These are phyloP conservation scores for Poecilus cupreus DNA, from an alignment of 2,888 invertebrate species.

Conservation along the genomic window DNA sequence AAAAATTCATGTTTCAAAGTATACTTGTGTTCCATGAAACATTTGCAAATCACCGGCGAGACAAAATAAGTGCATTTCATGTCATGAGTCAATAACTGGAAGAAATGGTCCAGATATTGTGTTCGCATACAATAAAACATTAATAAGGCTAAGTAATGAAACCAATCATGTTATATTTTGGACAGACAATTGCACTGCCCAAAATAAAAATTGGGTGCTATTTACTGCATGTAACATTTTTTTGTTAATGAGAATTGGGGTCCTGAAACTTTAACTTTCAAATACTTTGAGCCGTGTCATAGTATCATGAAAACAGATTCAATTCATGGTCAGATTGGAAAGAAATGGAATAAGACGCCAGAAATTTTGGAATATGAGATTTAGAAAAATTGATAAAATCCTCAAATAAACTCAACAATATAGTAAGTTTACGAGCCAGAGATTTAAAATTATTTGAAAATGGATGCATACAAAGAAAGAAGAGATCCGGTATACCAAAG, in stretches of 20 bases:
- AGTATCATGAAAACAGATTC: constrained; percentile 60
- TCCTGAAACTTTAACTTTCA: constrained; percentile 58
- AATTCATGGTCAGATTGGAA: constrained; percentile 60
- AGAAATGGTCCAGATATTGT: constrained; percentile 60
- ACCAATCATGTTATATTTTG: constrained; percentile 56
- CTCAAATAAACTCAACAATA: no score
- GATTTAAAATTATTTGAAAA: no score
- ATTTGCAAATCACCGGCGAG: constrained; percentile 48
- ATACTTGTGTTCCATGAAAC: constrained; percentile 60
- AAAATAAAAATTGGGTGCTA: constrained; percentile 43
- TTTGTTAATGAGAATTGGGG: constrained; percentile 46
- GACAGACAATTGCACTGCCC: constrained; percentile 40
- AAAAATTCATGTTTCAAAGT: constrained; percentile 59
- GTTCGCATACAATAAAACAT: constrained; percentile 56
- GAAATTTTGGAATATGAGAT: background rate
- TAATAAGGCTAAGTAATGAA: constrained; percentile 34
- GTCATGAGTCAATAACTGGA: constrained; percentile 61
- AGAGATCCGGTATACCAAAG: background rate
- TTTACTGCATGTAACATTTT: constrained; percentile 49
- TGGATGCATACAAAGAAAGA: no score
- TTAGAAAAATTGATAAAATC: background rate
- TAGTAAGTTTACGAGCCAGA: no score
- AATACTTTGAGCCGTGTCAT: constrained; percentile 61
- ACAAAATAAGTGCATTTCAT: constrained; percentile 20
- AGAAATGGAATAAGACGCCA: constrained; percentile 58